A percentile compares a stretch with the other conserved stretches of the same genome.
These are phyloP conservation scores for Andrena trimmerana DNA, from an alignment of 2,888 invertebrate species.

Conservation along the genomic window DNA sequence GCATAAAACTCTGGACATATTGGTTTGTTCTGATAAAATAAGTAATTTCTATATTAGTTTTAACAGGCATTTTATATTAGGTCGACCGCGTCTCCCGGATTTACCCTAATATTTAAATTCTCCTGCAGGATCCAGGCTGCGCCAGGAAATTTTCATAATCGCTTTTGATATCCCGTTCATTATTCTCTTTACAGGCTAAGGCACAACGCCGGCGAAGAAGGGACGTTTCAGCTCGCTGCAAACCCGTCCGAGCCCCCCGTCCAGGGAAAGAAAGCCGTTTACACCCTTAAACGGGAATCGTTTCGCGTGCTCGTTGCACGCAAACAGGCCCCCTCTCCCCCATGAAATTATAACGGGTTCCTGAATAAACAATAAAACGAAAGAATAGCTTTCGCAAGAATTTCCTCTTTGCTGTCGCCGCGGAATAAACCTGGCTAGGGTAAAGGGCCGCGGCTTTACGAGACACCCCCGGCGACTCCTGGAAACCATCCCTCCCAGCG, in stretches of 20 bases:
- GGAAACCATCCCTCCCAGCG: constrained; percentile 34
- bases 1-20: too few species aligned
- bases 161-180: constrained; percentile 56
- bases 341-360: constrained; percentile 63
- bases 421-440: constrained; percentile 44
- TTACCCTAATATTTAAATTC: not conserved
- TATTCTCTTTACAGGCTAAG: constrained; percentile 42
- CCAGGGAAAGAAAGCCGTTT: constrained; percentile 43
- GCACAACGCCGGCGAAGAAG: constrained; percentile 44
- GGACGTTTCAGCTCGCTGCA: constrained; percentile 21
- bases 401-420: constrained; percentile 37
- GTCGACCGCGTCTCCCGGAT: too few species aligned
- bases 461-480: constrained; percentile 34
- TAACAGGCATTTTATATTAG: too few species aligned
- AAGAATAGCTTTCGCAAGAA: constrained; percentile 58
- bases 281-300: constrained; percentile 47
- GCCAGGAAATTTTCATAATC: constrained; percentile 52
- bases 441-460: constrained; percentile 43
- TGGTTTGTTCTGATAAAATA: too few species aligned
- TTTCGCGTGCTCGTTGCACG: constrained; percentile 49
- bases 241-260: constrained; percentile 39
- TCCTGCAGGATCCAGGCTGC: constrained; percentile 16
- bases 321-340: constrained; percentile 33
- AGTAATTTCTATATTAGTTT: too few species aligned
- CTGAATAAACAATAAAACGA: constrained; percentile 59